Evolutionary conservation across 2,797 vertebrate species (phyloP).

Genomic region (Xenopus petersii): DNA sequence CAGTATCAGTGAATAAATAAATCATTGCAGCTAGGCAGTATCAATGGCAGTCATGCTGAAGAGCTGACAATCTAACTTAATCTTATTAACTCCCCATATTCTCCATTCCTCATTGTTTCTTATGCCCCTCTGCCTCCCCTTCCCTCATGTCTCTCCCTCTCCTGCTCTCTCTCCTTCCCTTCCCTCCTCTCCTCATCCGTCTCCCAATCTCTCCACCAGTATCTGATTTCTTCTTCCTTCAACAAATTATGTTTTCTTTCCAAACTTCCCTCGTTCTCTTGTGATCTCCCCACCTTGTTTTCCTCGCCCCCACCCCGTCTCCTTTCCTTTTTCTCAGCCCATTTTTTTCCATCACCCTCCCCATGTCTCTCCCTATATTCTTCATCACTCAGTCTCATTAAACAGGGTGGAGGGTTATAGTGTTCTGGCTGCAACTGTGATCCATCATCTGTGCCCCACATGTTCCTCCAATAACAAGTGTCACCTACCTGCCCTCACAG

Average conservation of each 20-base stretch:
- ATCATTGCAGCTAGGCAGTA: too few species aligned
- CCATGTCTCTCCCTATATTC: background rate
- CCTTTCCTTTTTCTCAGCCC: background rate
- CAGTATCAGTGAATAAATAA: too few species aligned
- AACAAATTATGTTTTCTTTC: slow-evolving; percentile 33
- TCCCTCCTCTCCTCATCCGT: too few species aligned
- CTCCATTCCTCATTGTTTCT: too few species aligned
- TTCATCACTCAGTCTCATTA: slow-evolving; percentile 14
- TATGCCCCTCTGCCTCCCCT: too few species aligned
- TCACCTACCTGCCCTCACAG: background rate
- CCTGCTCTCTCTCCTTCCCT: background rate
- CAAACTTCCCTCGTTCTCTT: background rate
- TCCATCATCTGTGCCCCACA: slow-evolving; percentile 41
- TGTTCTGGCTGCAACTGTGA: slow-evolving; percentile 7
- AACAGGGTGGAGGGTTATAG: slow-evolving; percentile 8
- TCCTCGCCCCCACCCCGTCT: slow-evolving; percentile 1
- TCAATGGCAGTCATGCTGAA: too few species aligned
- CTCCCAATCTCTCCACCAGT: background rate
- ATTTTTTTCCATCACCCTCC: background rate
- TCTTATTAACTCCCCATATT: too few species aligned
- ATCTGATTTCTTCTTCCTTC: slow-evolving; percentile 38
- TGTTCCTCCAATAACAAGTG: slow-evolving; percentile 29
- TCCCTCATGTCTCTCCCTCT: too few species aligned
- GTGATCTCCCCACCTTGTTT: background rate
- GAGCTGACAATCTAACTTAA: too few species aligned